Evolutionary conservation across 2,888 invertebrate genomes (phyloP).

Genomic region (Pollenia labialis): DNA sequence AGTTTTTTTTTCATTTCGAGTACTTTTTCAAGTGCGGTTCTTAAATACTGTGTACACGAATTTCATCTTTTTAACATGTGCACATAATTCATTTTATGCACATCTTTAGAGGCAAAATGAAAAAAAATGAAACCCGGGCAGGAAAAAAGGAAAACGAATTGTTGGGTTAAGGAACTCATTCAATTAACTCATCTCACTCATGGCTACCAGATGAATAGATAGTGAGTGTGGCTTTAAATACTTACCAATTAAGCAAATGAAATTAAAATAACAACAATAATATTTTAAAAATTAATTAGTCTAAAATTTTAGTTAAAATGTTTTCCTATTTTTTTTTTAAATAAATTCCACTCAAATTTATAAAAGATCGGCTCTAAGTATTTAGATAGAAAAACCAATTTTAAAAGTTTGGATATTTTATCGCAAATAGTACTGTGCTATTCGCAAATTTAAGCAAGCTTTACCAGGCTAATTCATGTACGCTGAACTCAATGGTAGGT

Average conservation of each 20-base stretch:
- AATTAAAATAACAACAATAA: not conserved
- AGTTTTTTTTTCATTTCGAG: constrained; percentile 61
- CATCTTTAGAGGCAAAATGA: constrained; percentile 20
- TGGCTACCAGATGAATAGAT: constrained; percentile 57
- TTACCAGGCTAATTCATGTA: too few species aligned
- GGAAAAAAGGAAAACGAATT: constrained; percentile 45
- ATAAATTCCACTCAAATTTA: too few species aligned
- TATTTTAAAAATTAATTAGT: not conserved
- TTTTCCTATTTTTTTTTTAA: too few species aligned
- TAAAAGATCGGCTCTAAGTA: too few species aligned
- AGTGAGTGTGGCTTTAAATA: constrained; percentile 45
- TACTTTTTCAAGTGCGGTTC: constrained; percentile 68
- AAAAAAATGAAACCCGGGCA: constrained; percentile 28
- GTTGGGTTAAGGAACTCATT: constrained; percentile 72
- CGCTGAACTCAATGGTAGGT: too few species aligned
- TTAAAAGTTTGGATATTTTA: too few species aligned
- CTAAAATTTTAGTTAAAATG: too few species aligned
- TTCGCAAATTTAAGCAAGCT: too few species aligned
- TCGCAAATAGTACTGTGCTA: too few species aligned
- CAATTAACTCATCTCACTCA: constrained; percentile 60
- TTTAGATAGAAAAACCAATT: too few species aligned
- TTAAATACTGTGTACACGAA: constrained; percentile 64
- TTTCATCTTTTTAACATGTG: constrained; percentile 68
- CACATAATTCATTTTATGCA: constrained; percentile 59
- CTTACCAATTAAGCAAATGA: constrained; percentile 44